phyloP scores from a whole-genome alignment of 1,140 invertebrate species.

The Lutraria rhynchaena region DNA sequence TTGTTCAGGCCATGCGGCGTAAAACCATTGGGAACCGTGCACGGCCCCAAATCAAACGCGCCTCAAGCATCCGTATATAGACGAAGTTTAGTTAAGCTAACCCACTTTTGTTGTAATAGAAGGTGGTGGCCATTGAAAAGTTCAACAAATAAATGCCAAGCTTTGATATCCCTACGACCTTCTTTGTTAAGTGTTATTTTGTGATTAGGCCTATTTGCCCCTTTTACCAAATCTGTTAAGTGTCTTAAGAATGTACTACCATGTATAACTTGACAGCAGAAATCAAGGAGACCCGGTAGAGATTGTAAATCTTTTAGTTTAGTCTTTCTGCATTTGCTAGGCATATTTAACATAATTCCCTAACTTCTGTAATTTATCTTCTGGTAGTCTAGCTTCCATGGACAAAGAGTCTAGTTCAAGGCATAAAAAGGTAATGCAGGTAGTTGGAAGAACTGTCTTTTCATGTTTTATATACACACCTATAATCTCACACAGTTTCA shows the following conservation, averaged over 20 bases:
- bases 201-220: constrained; percentile 35
- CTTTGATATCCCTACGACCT: constrained; percentile 6
- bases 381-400: constrained; percentile 39
- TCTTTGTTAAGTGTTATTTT: constrained; percentile 42
- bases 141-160: constrained; percentile 28
- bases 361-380: constrained; percentile 36
- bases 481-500: background rate
- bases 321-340: background rate
- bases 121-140: constrained; percentile 50
- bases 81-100: constrained; percentile 14
- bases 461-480: constrained; percentile 15
- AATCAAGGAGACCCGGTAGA: constrained; percentile 45
- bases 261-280: constrained; percentile 41
- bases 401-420: constrained; percentile 50
- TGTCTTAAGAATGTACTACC: constrained; percentile 43
- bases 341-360: too few species aligned
- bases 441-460: background rate
- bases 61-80: constrained; percentile 28
- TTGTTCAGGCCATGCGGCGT: background rate
- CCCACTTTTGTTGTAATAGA: constrained; percentile 19
- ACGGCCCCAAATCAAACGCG: background rate
- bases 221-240: constrained; percentile 38
- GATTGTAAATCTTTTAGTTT: constrained; percentile 49
- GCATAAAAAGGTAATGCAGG: constrained; percentile 16
- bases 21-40: background rate